Evolutionary conservation across 2,113 vertebrate species (phyloP).

Genomic region (Orthonyx spaldingii): DNA sequence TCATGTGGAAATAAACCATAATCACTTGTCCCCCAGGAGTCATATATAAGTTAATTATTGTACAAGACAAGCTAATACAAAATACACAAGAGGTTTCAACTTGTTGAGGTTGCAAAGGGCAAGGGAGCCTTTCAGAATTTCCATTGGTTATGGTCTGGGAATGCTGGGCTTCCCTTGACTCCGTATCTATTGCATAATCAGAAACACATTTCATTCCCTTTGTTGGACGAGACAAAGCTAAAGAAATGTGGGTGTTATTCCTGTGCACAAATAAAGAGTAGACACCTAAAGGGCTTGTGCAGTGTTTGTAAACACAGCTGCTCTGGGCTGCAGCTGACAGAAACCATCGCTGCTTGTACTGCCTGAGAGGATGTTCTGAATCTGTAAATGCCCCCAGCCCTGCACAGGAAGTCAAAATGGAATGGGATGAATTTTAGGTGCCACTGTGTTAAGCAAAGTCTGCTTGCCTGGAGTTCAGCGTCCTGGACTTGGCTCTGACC

Average conservation of each 20-base stretch:
- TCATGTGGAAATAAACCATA: constrained; percentile 31
- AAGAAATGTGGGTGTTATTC: constrained; percentile 2
- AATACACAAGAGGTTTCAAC: neutral
- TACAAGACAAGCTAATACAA: constrained; percentile 29
- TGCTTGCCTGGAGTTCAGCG: neutral
- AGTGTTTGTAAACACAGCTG: neutral
- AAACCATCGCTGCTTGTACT: neutral
- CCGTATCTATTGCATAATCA: neutral
- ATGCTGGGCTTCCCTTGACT: constrained; percentile 38
- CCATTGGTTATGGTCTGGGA: constrained; percentile 16
- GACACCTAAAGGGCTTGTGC: neutral
- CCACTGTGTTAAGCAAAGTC: neutral
- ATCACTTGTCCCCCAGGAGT: constrained; percentile 15
- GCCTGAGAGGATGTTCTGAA: neutral
- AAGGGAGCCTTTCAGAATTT: constrained; percentile 34
- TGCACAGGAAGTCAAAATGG: neutral
- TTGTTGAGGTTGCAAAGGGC: constrained; percentile 15
- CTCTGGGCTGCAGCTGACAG: neutral
- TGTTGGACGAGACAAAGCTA: constrained; percentile 12
- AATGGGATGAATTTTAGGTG: neutral
- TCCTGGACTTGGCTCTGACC: neutral
- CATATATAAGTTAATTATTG: constrained; percentile 43
- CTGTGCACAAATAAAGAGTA: neutral
- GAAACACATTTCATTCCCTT: constrained; percentile 28
- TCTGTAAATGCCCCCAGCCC: neutral